Percentiles rank a stretch among this genome's conserved stretches.
Evolutionary conservation across 2,113 vertebrate species (phyloP).

Genomic region (Mastomys natalensis): DNA sequence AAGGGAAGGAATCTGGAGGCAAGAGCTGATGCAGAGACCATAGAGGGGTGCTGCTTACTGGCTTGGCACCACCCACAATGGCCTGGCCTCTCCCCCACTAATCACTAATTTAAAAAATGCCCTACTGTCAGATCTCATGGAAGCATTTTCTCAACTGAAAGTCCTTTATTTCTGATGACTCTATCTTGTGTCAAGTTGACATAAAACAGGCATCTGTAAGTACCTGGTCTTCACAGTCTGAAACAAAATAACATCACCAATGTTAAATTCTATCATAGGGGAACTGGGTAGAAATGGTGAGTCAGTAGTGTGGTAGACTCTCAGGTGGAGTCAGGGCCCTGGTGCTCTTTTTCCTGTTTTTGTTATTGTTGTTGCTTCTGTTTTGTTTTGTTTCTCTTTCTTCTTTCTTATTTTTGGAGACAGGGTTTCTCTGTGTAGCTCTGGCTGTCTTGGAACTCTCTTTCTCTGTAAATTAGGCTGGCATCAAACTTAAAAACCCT

Average conservation of each 20-base stretch:
- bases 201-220: not conserved
- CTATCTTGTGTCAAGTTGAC: not conserved
- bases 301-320: not conserved
- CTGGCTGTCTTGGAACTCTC: no score
- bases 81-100: not conserved
- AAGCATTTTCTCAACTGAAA: not conserved
- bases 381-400: no score
- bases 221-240: not conserved
- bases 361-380: no score
- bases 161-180: not conserved
- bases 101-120: not conserved
- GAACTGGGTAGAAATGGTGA: not conserved
- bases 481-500: no score
- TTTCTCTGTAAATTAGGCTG: no score
- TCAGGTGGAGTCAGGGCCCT: not conserved
- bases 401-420: no score
- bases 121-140: not conserved
- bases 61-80: not conserved
- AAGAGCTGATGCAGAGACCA: not conserved
- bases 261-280: not conserved
- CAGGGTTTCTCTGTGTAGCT: no score
- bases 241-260: not conserved
- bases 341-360: not conserved
- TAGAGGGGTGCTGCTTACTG: not conserved
- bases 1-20: not conserved